Conservation (phyloP, 2,888 invertebrate genomes). For the Hermaeophaga mercurialis region DNA sequence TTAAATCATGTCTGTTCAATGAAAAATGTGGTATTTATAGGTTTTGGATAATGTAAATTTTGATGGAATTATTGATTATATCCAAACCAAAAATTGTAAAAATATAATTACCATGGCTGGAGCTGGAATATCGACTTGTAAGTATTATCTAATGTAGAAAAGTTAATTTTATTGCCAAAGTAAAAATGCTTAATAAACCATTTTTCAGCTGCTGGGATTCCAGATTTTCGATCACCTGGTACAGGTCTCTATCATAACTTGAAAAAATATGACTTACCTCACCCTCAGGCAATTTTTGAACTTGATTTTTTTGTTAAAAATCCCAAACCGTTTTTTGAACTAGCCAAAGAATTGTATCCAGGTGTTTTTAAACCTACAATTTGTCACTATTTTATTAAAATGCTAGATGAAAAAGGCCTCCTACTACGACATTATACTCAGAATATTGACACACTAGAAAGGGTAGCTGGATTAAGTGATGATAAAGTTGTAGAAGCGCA, state of each 20-base stretch:
- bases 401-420: constrained; percentile 82
- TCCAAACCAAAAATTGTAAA: constrained; percentile 75
- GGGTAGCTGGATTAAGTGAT: constrained; percentile 80
- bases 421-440: constrained; percentile 80
- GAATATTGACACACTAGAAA: constrained; percentile 93
- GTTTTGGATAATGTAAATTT: constrained; percentile 64
- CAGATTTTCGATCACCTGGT: constrained; percentile 93
- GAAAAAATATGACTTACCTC: constrained; percentile 86
- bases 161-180: background rate
- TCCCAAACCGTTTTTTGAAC: constrained; percentile 89
- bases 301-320: constrained; percentile 84
- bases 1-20: no score
- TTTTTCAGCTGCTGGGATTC: constrained; percentile 85
- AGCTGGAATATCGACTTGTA: constrained; percentile 96
- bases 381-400: constrained; percentile 87
- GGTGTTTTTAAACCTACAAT: constrained; percentile 87
- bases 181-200: background rate
- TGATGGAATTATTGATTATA: constrained; percentile 79
- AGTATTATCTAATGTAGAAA: constrained; percentile 52
- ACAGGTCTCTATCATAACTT: constrained; percentile 92
- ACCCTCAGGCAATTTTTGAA: constrained; percentile 92
- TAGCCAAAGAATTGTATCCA: constrained; percentile 90
- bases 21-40: no score
- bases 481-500: constrained; percentile 93
- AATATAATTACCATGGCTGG: constrained; percentile 94